Evolutionary conservation across 2,888 invertebrate genomes (phyloP), one percentile per base, ranked within the genome.

Genomic region (Galeruca laticollis): DNA sequence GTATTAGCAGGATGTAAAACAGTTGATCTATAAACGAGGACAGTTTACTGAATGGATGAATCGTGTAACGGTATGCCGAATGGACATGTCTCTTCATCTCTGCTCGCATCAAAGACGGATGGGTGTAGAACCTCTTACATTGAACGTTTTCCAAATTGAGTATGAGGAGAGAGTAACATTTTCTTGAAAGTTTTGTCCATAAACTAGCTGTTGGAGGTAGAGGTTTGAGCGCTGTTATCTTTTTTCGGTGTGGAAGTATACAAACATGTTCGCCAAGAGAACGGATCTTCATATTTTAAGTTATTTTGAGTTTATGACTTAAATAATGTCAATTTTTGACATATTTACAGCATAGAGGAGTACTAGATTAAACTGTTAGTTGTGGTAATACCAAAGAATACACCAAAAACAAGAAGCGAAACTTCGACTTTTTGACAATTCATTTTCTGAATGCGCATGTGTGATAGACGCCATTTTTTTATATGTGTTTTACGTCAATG

Each of bases 21-120:
- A 60, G 6, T 0, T 60, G 20, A 3, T 72, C 64, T 6, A 74
- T 1, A 11, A 65, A 43, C 10, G 18, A 0, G 8, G 57, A 62
- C 4, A 72, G n/a, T n/a, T 65, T 70, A 37, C 74, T 74, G 40
- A 72, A 72, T 0, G 74, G 74, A 57, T 74, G 74, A n/a, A 74
- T 60, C 15, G 69, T 56, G 40, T 51, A 71, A 13, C 13, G 15
- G 20, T 72, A 54, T 5, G 57, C 40, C 31, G 69, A 62, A 10
- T 54, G 49, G 6, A 47, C 47, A 35, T 74, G 66, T 49, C 69
- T 70, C 15, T 15, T 71, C 4, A 70, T 33, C 40, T 70, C 72
- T 1, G 31, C 49, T 15, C 52, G 47, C 40, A 57, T 63, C 2
- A 52, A 13, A 1, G 69, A 67, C 13, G 52, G 59, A 60, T 68